A percentile compares a stretch with the other conserved stretches of the same genome.
These are phyloP conservation scores for Thamnophis sirtalis DNA, from an alignment of 2,113 vertebrate species.

Conservation along the genomic window DNA sequence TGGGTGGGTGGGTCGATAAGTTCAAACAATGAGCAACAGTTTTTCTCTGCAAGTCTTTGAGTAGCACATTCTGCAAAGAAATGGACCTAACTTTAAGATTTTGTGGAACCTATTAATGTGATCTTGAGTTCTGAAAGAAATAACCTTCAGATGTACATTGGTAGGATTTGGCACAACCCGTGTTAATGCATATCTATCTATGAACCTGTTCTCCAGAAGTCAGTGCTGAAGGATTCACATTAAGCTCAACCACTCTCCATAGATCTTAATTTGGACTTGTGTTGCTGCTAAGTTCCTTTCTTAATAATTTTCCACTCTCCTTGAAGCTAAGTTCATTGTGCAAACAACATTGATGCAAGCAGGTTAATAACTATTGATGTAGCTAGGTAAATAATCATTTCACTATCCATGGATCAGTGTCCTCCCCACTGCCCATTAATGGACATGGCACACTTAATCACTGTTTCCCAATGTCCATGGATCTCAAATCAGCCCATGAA, in stretches of 20 bases:
- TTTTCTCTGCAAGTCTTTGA: neutral
- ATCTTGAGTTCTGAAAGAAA: constrained; percentile 52
- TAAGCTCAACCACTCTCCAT: constrained; percentile 48
- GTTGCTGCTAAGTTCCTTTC: constrained; percentile 35
- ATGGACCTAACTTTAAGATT: neutral
- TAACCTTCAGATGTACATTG: constrained; percentile 28
- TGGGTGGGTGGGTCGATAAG: neutral
- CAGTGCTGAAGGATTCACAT: constrained; percentile 40
- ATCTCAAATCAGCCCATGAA: constrained; percentile 49
- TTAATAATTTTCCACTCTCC: constrained; percentile 48
- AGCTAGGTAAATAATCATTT: constrained; percentile 23
- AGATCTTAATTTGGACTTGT: constrained; percentile 48
- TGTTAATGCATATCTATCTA: constrained; percentile 49
- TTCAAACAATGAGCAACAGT: neutral
- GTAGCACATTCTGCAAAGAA: neutral
- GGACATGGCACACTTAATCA: constrained; percentile 55
- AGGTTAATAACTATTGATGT: constrained; percentile 66
- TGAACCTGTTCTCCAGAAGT: constrained; percentile 40
- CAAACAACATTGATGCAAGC: constrained; percentile 34
- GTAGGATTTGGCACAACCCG: constrained; percentile 39
- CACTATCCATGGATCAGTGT: constrained; percentile 40
- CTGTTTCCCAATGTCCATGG: constrained; percentile 21
- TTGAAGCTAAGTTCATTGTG: constrained; percentile 42
- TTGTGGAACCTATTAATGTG: constrained; percentile 26
- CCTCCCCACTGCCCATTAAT: constrained; percentile 27